phyloP scores from a whole-genome alignment of 2,888 invertebrate species.

The Heliconius charithonia region DNA sequence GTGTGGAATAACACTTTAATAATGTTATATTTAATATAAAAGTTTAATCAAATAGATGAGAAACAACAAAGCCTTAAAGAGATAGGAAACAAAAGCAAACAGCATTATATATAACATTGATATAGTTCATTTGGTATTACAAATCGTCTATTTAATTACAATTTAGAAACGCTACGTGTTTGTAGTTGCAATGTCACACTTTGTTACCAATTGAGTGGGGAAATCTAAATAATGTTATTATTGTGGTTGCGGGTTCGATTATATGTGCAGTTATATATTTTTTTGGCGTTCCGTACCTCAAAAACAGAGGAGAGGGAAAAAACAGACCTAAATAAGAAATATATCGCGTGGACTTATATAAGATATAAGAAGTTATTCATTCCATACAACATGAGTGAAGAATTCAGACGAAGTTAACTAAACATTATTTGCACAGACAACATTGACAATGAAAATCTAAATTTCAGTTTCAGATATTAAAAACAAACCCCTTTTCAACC shows the following conservation, averaged over 20 bases:
- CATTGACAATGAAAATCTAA: too few relatives aligned
- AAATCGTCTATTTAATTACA: not conserved
- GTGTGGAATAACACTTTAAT: too few relatives aligned
- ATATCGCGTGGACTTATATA: too few relatives aligned
- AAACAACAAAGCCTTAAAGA: not conserved
- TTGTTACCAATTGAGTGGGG: not conserved
- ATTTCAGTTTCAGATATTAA: too few relatives aligned
- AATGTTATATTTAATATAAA: not conserved
- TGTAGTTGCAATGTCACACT: not conserved
- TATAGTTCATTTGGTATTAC: not conserved
- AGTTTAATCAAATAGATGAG: not conserved
- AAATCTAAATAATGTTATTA: not conserved
- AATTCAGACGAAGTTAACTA: too few relatives aligned
- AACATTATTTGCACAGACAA: too few relatives aligned
- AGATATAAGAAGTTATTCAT: too few relatives aligned
- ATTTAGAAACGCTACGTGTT: not conserved
- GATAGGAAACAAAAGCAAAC: conserved; percentile 7
- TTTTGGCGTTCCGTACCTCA: too few relatives aligned
- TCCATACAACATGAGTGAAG: too few relatives aligned
- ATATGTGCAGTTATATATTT: not conserved
- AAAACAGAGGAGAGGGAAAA: too few relatives aligned
- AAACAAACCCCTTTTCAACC: too few relatives aligned
- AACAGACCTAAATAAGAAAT: too few relatives aligned
- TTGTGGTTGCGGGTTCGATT: not conserved
- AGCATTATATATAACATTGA: not conserved